Percentiles rank a stretch among this genome's conserved stretches.
Evolutionary conservation across 2,797 vertebrate genomes (phyloP).

Genomic region (Anisognathus igniventris): DNA sequence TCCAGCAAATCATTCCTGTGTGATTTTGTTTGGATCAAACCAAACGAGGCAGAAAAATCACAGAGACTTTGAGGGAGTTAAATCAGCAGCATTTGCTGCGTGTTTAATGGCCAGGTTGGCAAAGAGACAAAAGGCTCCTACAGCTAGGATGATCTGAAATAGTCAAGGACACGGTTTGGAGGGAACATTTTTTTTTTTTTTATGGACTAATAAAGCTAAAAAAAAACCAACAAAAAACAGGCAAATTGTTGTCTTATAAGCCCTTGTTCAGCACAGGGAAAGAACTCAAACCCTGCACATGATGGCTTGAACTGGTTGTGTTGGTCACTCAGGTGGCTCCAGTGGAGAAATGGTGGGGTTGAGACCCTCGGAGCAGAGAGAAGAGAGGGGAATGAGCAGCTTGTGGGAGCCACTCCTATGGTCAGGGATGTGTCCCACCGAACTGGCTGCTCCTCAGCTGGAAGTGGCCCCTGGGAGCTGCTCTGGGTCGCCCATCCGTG

Average conservation of each 20-base stretch:
- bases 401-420: rapidly evolving
- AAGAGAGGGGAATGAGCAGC: rapidly evolving
- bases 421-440: rapidly evolving
- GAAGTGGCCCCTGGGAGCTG: rapidly evolving
- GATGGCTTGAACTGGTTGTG: background rate
- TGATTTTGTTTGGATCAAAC: background rate
- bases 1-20: background rate
- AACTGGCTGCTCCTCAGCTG: background rate
- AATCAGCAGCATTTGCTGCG: rapidly evolving
- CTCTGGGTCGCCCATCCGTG: rapidly evolving
- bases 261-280: background rate
- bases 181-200: background rate
- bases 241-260: background rate
- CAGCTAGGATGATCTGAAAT: background rate
- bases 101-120: background rate
- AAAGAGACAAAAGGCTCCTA: background rate
- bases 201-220: background rate
- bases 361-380: background rate
- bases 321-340: background rate
- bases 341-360: background rate
- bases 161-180: background rate
- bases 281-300: background rate
- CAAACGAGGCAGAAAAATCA: background rate
- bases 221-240: background rate
- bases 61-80: background rate